These are phyloP conservation scores for Cerceris rybyensis DNA, from an alignment of 2,888 invertebrate genomes.

Conservation along the genomic window DNA sequence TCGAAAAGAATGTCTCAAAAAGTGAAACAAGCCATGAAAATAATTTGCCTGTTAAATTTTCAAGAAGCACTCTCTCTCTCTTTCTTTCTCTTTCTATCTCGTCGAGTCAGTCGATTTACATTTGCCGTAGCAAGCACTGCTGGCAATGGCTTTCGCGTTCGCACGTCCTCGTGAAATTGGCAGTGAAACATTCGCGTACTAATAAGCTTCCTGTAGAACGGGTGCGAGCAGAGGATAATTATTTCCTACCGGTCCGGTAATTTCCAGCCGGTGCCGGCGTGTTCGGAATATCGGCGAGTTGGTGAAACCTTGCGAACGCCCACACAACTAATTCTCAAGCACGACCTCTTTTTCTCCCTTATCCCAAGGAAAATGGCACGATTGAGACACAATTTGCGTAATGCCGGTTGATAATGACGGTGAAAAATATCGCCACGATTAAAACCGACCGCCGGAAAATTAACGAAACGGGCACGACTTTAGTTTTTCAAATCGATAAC, in stretches of 20 bases:
- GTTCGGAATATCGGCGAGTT: conserved; percentile 24
- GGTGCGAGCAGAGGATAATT: conserved; percentile 31
- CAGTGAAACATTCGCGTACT: conserved; percentile 32
- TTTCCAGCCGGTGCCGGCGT: conserved; percentile 26
- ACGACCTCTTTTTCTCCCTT: neutral
- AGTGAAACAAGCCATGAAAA: too few relatives aligned
- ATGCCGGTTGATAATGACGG: neutral
- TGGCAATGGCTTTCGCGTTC: conserved; percentile 16
- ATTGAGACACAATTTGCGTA: neutral
- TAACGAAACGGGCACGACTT: conserved; percentile 1
- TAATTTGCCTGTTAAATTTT: neutral
- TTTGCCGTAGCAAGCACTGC: neutral
- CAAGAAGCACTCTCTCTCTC: neutral
- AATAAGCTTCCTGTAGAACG: conserved; percentile 37
- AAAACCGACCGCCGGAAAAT: conserved; percentile 17
- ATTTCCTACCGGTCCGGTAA: conserved; percentile 28
- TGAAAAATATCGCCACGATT: neutral
- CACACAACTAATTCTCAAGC: conserved; percentile 16
- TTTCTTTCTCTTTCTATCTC: conserved; percentile 8
- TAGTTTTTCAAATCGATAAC: too few relatives aligned
- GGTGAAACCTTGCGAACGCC: conserved; percentile 8
- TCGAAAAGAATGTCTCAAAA: too few relatives aligned
- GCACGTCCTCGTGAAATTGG: conserved; percentile 25
- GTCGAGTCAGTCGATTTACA: conserved; percentile 24
- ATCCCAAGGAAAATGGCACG: neutral